Percentiles rank a stretch among this genome's conserved stretches.
Evolutionary conservation across 2,797 vertebrate species (phyloP).

Genomic region (Catamblyrhynchus diadema): DNA sequence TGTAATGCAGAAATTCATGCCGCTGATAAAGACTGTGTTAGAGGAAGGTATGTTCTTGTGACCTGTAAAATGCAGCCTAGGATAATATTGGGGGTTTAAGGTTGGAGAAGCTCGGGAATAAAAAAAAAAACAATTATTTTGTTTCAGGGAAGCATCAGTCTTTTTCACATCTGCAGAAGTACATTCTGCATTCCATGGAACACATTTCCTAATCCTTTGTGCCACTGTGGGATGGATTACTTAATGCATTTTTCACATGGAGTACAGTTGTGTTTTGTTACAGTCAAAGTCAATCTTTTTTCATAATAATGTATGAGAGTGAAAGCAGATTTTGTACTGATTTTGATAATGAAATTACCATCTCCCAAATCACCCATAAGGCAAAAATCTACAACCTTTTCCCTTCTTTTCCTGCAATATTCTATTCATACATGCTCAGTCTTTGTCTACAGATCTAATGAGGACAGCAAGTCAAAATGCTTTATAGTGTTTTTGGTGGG

Average conservation of each 20-base stretch:
- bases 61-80: neutral
- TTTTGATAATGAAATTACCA: neutral
- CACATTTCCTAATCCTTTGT: slow-evolving; percentile 32
- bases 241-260: slow-evolving; percentile 61
- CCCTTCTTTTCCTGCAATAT: neutral
- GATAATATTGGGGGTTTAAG: neutral
- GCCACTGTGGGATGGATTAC: slow-evolving; percentile 54
- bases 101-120: neutral
- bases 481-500: neutral
- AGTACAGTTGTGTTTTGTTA: slow-evolving; percentile 7
- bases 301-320: neutral
- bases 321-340: neutral
- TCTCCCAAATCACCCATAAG: neutral
- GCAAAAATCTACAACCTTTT: neutral
- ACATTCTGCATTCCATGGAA: neutral
- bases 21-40: neutral
- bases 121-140: neutral
- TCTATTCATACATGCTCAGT: neutral
- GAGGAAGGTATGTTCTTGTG: neutral
- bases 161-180: neutral
- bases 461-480: neutral
- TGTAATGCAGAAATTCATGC: neutral
- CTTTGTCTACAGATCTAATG: neutral
- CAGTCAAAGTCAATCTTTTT: neutral
- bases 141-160: neutral